These are phyloP conservation scores for Ciconia maguari DNA, from an alignment of 2,113 vertebrate genomes.

Conservation along the genomic window DNA sequence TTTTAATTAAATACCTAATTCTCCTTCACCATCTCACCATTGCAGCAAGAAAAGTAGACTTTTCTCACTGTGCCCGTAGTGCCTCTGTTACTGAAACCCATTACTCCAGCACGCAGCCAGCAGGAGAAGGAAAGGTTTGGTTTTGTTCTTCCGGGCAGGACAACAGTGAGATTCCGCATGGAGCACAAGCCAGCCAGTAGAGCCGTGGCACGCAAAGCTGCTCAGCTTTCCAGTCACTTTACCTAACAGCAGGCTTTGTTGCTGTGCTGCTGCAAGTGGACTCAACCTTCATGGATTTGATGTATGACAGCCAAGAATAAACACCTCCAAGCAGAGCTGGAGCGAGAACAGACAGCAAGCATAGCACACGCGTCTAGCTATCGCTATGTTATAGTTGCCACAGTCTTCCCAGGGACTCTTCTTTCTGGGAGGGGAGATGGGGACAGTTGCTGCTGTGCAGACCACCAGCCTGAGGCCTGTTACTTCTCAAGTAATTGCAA, in stretches of 20 bases:
- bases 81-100: neutral
- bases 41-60: neutral
- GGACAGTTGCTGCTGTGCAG: neutral
- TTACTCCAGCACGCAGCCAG: neutral
- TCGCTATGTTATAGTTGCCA: accelerated
- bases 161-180: accelerated
- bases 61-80: neutral
- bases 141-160: neutral
- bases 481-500: neutral
- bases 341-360: neutral
- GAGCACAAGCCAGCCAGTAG: neutral
- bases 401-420: neutral
- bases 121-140: neutral
- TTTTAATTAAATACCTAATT: neutral
- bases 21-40: neutral
- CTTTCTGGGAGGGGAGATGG: neutral
- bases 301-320: neutral
- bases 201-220: accelerated
- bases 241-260: neutral
- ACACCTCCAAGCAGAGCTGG: neutral
- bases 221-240: neutral
- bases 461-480: neutral
- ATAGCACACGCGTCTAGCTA: neutral
- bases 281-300: accelerated
- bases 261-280: neutral